Conservation (phyloP, 2,888 invertebrate genomes). For the Calliopum simillimum region DNA sequence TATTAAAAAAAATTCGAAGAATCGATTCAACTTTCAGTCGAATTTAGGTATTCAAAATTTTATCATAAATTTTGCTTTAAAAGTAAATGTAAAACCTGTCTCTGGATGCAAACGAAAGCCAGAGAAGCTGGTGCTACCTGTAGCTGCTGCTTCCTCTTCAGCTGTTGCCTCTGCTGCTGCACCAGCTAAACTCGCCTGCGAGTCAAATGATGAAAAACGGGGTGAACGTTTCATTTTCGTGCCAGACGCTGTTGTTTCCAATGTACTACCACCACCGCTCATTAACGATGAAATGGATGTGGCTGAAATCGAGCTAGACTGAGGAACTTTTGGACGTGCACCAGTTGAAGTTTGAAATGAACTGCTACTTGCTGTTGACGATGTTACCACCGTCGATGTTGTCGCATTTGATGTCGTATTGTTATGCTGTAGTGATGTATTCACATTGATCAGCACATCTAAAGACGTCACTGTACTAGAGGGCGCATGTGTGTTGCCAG, state of each 20-base stretch:
- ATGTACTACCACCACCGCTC: conserved; percentile 37
- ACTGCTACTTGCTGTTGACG: conserved; percentile 25
- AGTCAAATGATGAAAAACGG: conserved; percentile 67
- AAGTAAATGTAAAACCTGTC: neutral
- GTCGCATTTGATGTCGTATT: conserved; percentile 40
- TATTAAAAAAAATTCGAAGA: no score
- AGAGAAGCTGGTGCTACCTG: conserved; percentile 3
- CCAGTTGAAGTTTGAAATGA: conserved; percentile 71
- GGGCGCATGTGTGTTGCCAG: conserved; percentile 58
- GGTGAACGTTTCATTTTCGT: conserved; percentile 67
- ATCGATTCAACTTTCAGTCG: no score
- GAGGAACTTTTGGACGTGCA: conserved; percentile 80
- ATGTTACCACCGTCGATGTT: conserved; percentile 36
- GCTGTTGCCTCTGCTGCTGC: conserved; percentile 36
- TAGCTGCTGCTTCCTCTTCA: conserved; percentile 5
- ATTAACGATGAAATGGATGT: conserved; percentile 51
- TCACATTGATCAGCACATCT: conserved; percentile 40
- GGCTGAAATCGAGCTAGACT: conserved; percentile 59
- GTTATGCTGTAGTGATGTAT: conserved; percentile 21
- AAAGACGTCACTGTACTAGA: conserved; percentile 50
- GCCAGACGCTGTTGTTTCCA: conserved; percentile 44
- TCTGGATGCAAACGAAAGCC: conserved; percentile 25
- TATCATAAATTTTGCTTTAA: neutral
- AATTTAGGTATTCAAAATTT: neutral
- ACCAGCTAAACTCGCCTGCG: conserved; percentile 66